Conservation (phyloP, 1,140 invertebrate genomes). For the Gryllus bimaculatus region DNA sequence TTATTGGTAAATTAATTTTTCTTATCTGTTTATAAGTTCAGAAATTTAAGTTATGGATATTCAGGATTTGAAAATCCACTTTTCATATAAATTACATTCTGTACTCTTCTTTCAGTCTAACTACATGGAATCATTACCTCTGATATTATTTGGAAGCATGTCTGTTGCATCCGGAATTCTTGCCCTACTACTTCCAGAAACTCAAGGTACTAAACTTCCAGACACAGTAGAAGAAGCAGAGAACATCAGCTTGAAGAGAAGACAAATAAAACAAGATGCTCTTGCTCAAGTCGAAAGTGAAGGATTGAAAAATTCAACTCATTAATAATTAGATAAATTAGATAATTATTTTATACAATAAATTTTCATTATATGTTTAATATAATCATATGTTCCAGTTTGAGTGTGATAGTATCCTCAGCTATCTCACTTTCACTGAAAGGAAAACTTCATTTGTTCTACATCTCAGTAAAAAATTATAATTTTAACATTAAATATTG, state of each 20-base stretch:
- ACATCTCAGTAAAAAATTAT: no score
- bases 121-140: slow-evolving; percentile 40
- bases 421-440: no score
- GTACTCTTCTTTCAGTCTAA: slow-evolving; percentile 3
- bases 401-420: no score
- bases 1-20: not conserved
- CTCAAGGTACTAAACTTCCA: slow-evolving; percentile 51
- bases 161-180: slow-evolving; percentile 49
- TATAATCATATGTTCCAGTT: no score
- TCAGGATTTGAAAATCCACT: no score
- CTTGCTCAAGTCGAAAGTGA: not conserved
- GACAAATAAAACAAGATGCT: slow-evolving; percentile 6
- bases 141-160: slow-evolving; percentile 59
- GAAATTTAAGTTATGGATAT: no score
- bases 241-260: slow-evolving; percentile 36
- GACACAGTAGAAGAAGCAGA: slow-evolving; percentile 60
- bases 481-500: not conserved
- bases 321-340: not conserved
- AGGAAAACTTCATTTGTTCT: no score
- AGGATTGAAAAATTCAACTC: not conserved
- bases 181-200: slow-evolving; percentile 57
- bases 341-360: not conserved
- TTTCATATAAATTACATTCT: not conserved
- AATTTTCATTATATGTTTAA: not conserved
- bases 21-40: not conserved